phyloP scores from a whole-genome alignment of 1,140 invertebrate genomes.

The Eupeodes corollae region DNA sequence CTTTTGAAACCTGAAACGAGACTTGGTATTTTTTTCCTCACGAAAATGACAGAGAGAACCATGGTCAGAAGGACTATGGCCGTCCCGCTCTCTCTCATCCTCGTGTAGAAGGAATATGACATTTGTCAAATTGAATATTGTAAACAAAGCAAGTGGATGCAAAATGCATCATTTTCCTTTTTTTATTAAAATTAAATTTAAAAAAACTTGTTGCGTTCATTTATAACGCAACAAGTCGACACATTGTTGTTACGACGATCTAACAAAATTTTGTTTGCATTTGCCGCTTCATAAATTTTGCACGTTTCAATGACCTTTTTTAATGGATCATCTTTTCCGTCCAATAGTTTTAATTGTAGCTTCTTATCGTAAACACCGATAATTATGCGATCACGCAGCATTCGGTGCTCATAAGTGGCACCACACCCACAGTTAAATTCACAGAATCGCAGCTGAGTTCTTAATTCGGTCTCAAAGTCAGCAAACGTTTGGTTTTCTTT shows the following conservation, averaged over 20 bases:
- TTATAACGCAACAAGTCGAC: too few species aligned
- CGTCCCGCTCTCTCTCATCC: too few species aligned
- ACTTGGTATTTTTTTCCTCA: too few species aligned
- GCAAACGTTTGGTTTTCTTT: slow-evolving; percentile 5
- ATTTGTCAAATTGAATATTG: too few species aligned
- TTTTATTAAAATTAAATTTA: too few species aligned
- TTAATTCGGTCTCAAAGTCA: slow-evolving; percentile 13
- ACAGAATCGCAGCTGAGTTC: slow-evolving; percentile 1
- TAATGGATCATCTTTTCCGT: background rate
- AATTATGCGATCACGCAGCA: slow-evolving; percentile 7
- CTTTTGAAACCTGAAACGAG: too few species aligned
- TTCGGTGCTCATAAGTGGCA: slow-evolving; percentile 2
- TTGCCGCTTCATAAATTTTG: slow-evolving; percentile 6
- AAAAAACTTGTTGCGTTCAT: too few species aligned
- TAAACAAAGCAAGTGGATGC: too few species aligned
- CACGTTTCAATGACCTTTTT: slow-evolving; percentile 3
- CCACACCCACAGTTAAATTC: slow-evolving; percentile 5
- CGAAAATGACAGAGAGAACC: too few species aligned
- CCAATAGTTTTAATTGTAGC: slow-evolving; percentile 3
- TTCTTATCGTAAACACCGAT: slow-evolving; percentile 3
- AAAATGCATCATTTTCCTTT: too few species aligned
- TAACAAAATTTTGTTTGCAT: slow-evolving; percentile 2
- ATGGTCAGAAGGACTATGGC: too few species aligned
- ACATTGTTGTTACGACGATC: background rate
- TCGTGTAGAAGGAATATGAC: too few species aligned